Conservation (phyloP, 1,140 invertebrate species). For the Pogonognathellus flavescens region DNA sequence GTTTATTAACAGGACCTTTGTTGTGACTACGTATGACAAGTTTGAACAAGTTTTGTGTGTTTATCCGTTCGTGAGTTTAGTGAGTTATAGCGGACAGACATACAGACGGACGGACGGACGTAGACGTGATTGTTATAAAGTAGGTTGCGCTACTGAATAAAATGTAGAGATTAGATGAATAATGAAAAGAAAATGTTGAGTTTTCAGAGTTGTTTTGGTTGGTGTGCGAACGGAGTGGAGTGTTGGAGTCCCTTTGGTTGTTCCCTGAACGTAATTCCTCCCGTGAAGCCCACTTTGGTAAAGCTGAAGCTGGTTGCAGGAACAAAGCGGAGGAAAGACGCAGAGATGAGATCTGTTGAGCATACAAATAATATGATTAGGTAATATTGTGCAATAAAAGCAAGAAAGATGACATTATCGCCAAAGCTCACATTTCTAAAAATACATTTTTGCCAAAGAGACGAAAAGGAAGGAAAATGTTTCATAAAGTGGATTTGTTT, state of each 20-base stretch:
- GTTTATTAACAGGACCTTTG: too few species aligned
- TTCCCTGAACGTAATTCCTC: slow-evolving; percentile 12
- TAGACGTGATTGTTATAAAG: too few species aligned
- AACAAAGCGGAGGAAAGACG: not conserved
- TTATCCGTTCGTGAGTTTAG: too few species aligned
- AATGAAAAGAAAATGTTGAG: not conserved
- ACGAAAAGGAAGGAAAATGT: not conserved
- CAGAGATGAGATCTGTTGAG: not conserved
- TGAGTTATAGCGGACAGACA: too few species aligned
- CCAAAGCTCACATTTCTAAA: not conserved
- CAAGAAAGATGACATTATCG: not conserved
- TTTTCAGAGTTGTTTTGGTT: not conserved
- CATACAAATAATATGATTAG: slow-evolving; percentile 44
- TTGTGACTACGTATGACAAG: too few species aligned
- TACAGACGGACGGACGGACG: too few species aligned
- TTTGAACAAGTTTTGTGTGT: too few species aligned
- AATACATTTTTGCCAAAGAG: slow-evolving; percentile 5
- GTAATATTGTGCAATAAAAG: slow-evolving; percentile 26
- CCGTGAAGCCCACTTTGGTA: not conserved
- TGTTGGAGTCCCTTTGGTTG: not conserved
- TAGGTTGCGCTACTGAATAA: too few species aligned
- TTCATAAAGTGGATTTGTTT: not conserved
- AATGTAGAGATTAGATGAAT: not conserved
- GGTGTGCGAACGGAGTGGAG: slow-evolving; percentile 8
- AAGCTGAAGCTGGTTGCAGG: not conserved